Conservation (phyloP, 1,140 invertebrate genomes). For the Tetragnatha versicolor region DNA sequence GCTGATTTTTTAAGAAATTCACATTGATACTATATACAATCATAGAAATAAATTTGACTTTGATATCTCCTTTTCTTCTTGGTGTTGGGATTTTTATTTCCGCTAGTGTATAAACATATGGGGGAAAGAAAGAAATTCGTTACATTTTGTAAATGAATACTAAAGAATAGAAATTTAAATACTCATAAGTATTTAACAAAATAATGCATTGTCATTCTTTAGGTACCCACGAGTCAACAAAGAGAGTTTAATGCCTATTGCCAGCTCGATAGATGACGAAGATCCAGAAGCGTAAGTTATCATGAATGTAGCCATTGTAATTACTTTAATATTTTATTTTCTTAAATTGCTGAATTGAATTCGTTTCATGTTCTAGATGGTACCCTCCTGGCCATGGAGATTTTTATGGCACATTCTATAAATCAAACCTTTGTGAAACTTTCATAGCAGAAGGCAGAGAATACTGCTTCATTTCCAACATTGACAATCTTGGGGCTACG, state of each 20-base stretch:
- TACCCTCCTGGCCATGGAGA: conserved; percentile 99
- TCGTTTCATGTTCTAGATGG: conserved; percentile 82
- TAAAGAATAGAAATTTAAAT: too few species aligned
- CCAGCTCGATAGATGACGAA: conserved; percentile 74
- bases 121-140: too few species aligned
- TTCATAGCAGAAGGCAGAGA: conserved; percentile 87
- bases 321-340: background rate
- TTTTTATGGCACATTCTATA: conserved; percentile 95
- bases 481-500: conserved; percentile 98
- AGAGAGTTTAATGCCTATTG: conserved; percentile 92
- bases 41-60: too few species aligned
- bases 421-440: conserved; percentile 88
- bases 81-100: too few species aligned
- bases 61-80: too few species aligned
- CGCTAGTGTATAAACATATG: too few species aligned
- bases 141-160: too few species aligned
- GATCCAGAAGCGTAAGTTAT: conserved; percentile 79
- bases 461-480: conserved; percentile 99
- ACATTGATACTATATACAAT: too few species aligned
- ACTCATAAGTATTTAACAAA: too few species aligned
- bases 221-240: conserved; percentile 90
- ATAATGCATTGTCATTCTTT: background rate
- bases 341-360: background rate
- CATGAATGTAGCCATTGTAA: background rate
- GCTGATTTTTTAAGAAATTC: too few species aligned